A percentile compares a stretch with the other conserved stretches of the same genome.
Evolutionary conservation across 2,888 invertebrate species (phyloP).

Genomic region (Monopis laevigella): DNA sequence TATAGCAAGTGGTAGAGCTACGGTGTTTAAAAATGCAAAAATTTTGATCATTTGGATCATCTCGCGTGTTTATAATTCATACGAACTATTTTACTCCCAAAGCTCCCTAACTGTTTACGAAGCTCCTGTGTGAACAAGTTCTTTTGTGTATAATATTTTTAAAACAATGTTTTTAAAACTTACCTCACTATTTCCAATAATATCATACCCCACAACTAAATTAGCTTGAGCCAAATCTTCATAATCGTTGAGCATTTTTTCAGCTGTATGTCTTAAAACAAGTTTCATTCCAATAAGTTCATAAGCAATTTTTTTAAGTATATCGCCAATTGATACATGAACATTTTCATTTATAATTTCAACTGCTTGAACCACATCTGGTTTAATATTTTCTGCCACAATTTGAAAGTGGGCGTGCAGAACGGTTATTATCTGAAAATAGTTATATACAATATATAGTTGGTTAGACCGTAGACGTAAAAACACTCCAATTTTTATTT

Average conservation of each 20-base stretch:
- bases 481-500: no score
- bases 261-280: not conserved
- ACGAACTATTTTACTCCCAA: no score
- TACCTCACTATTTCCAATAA: not conserved
- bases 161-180: not conserved
- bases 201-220: conserved; percentile 5
- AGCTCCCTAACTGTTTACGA: no score
- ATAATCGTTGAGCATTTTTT: not conserved
- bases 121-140: no score
- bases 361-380: conserved; percentile 21
- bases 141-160: no score
- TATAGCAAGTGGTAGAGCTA: no score
- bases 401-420: conserved; percentile 23
- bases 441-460: not conserved
- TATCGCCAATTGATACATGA: not conserved
- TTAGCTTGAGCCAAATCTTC: not conserved
- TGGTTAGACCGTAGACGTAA: no score
- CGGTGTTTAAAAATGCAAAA: no score
- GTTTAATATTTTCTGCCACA: conserved; percentile 25
- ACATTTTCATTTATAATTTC: conserved; percentile 14
- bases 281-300: conserved; percentile 2
- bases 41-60: no score
- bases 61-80: no score
- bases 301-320: not conserved
- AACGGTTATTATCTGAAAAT: conserved; percentile 1